These are phyloP conservation scores for Verasper variegatus DNA, from an alignment of 2,113 vertebrate genomes.

Conservation along the genomic window DNA sequence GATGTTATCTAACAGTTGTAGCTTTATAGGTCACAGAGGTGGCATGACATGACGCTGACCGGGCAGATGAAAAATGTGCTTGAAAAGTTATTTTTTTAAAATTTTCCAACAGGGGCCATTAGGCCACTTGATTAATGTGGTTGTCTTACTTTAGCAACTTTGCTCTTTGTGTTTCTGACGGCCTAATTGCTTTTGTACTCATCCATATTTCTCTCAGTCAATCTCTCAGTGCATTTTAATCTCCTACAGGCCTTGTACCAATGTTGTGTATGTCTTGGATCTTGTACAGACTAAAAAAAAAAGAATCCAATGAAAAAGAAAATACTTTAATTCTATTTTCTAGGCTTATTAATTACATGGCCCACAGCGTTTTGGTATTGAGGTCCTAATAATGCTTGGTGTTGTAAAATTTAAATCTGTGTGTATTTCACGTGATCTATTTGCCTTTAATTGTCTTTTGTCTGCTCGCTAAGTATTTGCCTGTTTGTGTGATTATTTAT, in stretches of 20 bases:
- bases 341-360: conserved; percentile 25
- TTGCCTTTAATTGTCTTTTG: background rate
- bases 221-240: conserved; percentile 48
- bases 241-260: conserved; percentile 24
- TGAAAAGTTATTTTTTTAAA: conserved; percentile 17
- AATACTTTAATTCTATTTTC: too few relatives aligned
- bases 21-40: conserved; percentile 48
- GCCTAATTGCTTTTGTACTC: conserved; percentile 48
- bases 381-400: background rate
- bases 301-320: too few relatives aligned
- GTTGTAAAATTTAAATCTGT: too few relatives aligned
- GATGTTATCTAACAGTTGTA: conserved; percentile 55
- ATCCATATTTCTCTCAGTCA: conserved; percentile 42
- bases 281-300: conserved; percentile 10
- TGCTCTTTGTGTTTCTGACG: conserved; percentile 45
- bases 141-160: conserved; percentile 54
- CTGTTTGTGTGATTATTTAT: conserved; percentile 9
- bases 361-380: background rate
- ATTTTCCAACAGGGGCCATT: conserved; percentile 26
- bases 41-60: conserved; percentile 50
- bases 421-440: too few relatives aligned
- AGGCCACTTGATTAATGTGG: conserved; percentile 57
- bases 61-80: conserved; percentile 64
- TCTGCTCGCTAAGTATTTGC: background rate
- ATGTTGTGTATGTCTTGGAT: conserved; percentile 27